A percentile compares a stretch with the other conserved stretches of the same genome.
phyloP scores from a whole-genome alignment of 1,140 invertebrate species.

The Eufriesea mexicana region DNA sequence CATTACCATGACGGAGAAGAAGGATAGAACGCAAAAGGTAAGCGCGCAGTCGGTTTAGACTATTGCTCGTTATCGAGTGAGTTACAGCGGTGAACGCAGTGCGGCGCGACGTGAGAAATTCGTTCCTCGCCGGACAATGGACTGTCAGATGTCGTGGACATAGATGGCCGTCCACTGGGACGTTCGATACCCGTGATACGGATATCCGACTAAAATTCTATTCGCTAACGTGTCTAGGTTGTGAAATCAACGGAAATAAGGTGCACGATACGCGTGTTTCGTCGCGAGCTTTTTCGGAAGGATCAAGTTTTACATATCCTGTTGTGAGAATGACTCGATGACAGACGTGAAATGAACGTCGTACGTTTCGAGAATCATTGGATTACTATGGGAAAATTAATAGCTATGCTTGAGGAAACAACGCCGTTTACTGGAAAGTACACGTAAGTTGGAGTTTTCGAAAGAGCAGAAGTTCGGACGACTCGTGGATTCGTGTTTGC shows the following conservation, averaged over 20 bases:
- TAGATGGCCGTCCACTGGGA: slow-evolving; percentile 14
- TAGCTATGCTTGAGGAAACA: background rate
- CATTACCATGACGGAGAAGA: background rate
- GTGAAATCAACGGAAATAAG: no score
- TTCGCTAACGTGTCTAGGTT: background rate
- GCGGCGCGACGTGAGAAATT: background rate
- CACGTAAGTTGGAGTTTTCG: background rate
- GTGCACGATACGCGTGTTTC: no score
- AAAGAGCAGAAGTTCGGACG: background rate
- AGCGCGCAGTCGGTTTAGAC: background rate
- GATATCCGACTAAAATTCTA: background rate
- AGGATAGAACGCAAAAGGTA: slow-evolving; percentile 1
- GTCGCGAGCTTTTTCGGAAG: no score
- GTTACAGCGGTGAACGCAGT: background rate
- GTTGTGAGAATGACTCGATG: no score
- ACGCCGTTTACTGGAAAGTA: background rate
- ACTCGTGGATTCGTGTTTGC: background rate
- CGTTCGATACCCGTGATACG: slow-evolving; percentile 7
- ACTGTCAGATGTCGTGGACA: slow-evolving; percentile 21
- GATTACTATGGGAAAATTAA: no score
- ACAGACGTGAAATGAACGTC: background rate
- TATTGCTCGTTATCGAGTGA: background rate
- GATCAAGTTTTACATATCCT: no score
- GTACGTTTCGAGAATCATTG: no score
- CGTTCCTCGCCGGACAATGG: slow-evolving; percentile 12